phyloP scores from a whole-genome alignment of 2,888 invertebrate species.

The Leptinotarsa haldemani region DNA sequence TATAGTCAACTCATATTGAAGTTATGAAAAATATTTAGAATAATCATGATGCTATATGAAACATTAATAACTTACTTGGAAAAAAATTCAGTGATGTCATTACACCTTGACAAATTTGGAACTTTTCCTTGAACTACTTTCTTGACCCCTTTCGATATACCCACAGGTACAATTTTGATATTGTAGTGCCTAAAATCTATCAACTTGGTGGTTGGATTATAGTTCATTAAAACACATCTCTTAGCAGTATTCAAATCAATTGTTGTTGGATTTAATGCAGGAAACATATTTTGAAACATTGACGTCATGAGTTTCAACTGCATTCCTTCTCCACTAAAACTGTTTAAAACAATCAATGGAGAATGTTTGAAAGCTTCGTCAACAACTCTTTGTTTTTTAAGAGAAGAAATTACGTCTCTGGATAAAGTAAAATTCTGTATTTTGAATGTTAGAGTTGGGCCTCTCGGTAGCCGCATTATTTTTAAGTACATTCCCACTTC shows the following conservation, averaged over 20 bases:
- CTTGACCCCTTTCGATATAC: conserved; percentile 90
- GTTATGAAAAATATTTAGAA: not conserved
- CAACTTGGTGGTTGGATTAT: conserved; percentile 83
- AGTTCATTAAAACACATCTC: conserved; percentile 91
- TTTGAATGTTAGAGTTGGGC: conserved; percentile 93
- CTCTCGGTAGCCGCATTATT: conserved; percentile 86
- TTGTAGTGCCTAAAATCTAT: conserved; percentile 96
- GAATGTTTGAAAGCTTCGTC: conserved; percentile 87
- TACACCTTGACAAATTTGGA: conserved; percentile 86
- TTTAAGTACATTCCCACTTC: conserved; percentile 87
- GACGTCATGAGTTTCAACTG: conserved; percentile 93
- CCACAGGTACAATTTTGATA: conserved; percentile 92
- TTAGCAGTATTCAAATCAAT: conserved; percentile 89
- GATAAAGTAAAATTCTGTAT: conserved; percentile 84
- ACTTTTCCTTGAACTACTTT: conserved; percentile 92
- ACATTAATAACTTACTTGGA: conserved; percentile 74
- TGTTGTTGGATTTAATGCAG: conserved; percentile 92
- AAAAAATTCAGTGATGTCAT: conserved; percentile 89
- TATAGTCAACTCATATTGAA: too few species aligned
- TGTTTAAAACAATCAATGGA: conserved; percentile 90
- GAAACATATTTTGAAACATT: conserved; percentile 99
- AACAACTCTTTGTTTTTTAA: conserved; percentile 86
- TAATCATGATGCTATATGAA: not conserved
- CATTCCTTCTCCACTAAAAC: conserved; percentile 89
- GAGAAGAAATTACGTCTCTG: conserved; percentile 86